A percentile compares a stretch with the other conserved stretches of the same genome.
Evolutionary conservation across 2,797 vertebrate species (phyloP).

Genomic region (Percopsis omiscomaycus): DNA sequence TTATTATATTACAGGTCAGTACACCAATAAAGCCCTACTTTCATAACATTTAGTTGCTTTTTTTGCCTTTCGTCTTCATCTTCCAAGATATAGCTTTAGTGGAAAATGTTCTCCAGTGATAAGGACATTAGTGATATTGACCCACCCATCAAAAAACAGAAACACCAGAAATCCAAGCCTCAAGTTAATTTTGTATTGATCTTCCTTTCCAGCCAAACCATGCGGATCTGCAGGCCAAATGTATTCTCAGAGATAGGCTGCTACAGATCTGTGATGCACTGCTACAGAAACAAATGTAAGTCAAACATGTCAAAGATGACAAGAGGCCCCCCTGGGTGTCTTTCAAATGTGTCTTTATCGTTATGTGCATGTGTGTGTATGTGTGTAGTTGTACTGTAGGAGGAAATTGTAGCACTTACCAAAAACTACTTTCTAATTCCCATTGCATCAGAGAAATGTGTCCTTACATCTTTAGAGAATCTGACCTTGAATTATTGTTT

Average conservation of each 20-base stretch:
- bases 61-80: background rate
- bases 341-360: conserved; percentile 5
- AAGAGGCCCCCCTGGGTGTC: background rate
- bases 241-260: background rate
- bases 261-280: background rate
- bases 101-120: background rate
- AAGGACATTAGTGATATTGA: background rate
- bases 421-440: conserved; percentile 41
- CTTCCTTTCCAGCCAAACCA: background rate
- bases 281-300: background rate
- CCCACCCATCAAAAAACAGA: background rate
- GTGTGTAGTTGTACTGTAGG: conserved; percentile 5
- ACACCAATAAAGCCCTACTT: background rate
- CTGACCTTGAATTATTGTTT: conserved; percentile 76
- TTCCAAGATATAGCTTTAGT: background rate
- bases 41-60: background rate
- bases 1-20: background rate
- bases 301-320: background rate
- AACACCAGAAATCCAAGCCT: background rate
- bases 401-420: conserved; percentile 23
- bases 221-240: background rate
- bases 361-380: background rate
- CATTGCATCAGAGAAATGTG: conserved; percentile 49
- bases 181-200: background rate
- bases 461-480: conserved; percentile 52